A percentile compares a stretch with the other conserved stretches of the same genome.
Conservation (phyloP, 2,113 vertebrate species). For the Nettapus auritus region DNA sequence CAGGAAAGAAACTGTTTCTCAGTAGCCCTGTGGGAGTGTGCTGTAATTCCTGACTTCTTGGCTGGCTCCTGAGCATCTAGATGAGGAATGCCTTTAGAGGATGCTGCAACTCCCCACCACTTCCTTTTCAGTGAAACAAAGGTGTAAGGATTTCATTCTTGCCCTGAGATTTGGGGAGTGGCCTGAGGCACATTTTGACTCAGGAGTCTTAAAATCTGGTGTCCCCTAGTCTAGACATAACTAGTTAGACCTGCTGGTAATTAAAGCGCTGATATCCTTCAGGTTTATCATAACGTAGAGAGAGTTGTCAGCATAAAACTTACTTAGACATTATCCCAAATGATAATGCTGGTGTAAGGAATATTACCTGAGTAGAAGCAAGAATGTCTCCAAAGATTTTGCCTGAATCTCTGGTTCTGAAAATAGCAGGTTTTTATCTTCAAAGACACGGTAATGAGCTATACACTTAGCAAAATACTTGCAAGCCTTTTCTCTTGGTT, state of each 20-base stretch:
- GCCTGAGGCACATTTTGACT: neutral
- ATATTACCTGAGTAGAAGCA: neutral
- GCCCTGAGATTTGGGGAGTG: neutral
- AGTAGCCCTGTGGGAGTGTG: neutral
- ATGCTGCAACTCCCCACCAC: neutral
- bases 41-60: neutral
- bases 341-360: neutral
- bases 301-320: neutral
- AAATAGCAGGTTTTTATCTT: neutral
- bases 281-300: neutral
- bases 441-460: neutral
- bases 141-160: neutral
- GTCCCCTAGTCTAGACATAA: slow-evolving; percentile 20
- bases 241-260: slow-evolving; percentile 42
- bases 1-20: neutral
- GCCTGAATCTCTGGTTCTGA: neutral
- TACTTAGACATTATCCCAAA: neutral
- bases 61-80: neutral
- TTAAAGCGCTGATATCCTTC: neutral
- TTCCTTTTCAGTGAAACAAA: neutral
- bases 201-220: neutral
- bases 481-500: neutral
- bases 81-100: neutral
- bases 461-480: neutral
- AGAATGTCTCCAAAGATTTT: neutral